Conservation (phyloP, 2,113 vertebrate genomes). For the Sorex fumeus region DNA sequence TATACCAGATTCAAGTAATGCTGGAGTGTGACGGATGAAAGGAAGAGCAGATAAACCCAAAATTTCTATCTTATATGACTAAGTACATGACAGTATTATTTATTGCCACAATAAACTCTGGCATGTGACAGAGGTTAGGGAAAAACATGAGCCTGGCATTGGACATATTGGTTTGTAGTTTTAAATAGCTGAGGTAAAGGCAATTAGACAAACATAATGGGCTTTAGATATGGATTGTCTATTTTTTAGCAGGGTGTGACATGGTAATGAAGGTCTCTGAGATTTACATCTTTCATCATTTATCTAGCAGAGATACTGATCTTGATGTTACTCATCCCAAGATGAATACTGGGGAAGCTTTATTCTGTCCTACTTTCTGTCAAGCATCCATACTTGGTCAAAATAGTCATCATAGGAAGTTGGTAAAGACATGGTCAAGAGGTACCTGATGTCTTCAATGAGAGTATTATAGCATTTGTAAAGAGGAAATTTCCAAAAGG, state of each 20-base stretch:
- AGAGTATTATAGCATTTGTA: not conserved
- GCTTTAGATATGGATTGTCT: not conserved
- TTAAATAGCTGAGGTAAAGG: not conserved
- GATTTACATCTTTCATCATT: not conserved
- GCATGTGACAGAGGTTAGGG: not conserved
- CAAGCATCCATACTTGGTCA: not conserved
- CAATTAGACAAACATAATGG: not conserved
- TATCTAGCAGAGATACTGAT: not conserved
- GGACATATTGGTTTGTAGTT: not conserved
- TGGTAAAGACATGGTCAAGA: not conserved
- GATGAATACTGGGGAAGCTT: not conserved
- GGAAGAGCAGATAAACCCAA: not conserved
- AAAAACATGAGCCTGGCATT: not conserved
- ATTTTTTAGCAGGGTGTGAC: not conserved
- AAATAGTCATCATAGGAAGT: not conserved
- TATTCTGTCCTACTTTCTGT: not conserved
- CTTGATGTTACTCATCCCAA: not conserved
- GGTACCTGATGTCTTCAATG: not conserved
- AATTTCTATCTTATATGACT: not conserved
- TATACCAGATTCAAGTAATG: not conserved
- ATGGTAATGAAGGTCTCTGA: not conserved
- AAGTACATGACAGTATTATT: not conserved
- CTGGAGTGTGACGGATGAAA: not conserved
- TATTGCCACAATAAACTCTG: not conserved
- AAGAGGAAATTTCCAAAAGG: not conserved